phyloP scores from a whole-genome alignment of 1,140 invertebrate species.

The Nebria ingens region DNA sequence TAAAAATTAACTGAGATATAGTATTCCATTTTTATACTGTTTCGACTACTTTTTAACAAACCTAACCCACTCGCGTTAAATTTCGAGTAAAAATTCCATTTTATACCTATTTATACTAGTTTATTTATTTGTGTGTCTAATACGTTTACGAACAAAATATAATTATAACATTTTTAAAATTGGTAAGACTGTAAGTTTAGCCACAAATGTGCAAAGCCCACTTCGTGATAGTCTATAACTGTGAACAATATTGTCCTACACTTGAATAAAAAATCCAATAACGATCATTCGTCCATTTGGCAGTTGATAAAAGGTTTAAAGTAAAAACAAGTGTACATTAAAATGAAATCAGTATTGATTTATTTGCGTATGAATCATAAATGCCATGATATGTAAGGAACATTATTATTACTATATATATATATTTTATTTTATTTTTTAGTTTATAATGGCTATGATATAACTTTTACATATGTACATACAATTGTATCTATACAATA shows the following conservation, averaged over 20 bases:
- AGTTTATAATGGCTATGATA: slow-evolving; percentile 4
- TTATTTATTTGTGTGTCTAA: too few relatives aligned
- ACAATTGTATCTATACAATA: slow-evolving; percentile 7
- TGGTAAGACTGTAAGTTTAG: background rate
- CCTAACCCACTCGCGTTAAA: too few relatives aligned
- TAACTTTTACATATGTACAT: slow-evolving; percentile 8
- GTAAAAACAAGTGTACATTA: background rate
- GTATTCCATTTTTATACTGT: too few relatives aligned
- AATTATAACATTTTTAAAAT: background rate
- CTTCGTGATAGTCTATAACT: background rate
- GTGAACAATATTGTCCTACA: background rate
- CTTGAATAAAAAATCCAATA: background rate
- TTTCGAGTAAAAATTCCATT: too few relatives aligned
- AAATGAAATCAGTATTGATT: slow-evolving; percentile 6
- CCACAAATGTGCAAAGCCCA: background rate
- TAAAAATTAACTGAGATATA: too few relatives aligned
- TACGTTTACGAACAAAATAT: too few relatives aligned
- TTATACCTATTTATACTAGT: too few relatives aligned
- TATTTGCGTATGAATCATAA: slow-evolving; percentile 8
- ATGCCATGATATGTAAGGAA: slow-evolving; percentile 9
- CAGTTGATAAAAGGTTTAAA: background rate
- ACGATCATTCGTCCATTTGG: background rate
- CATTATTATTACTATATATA: background rate
- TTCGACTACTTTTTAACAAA: too few relatives aligned
- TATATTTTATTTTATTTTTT: too few relatives aligned